phyloP scores from a whole-genome alignment of 2,888 invertebrate species.

The Diaprepes abbreviatus region DNA sequence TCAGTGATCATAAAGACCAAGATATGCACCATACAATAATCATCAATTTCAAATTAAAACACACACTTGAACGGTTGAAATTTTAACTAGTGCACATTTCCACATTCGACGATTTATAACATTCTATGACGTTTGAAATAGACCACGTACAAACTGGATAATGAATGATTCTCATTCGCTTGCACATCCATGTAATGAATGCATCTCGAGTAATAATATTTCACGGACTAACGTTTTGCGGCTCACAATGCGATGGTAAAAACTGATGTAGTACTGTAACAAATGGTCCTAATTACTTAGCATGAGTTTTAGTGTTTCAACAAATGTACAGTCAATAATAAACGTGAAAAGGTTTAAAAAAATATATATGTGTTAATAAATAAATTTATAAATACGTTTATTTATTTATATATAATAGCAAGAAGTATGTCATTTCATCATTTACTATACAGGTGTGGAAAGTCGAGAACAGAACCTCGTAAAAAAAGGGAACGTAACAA shows the following conservation, averaged over 20 bases:
- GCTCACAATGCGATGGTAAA: slow-evolving; percentile 13
- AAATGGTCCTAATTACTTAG: slow-evolving; percentile 20
- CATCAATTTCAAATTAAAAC: not conserved
- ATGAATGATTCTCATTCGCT: slow-evolving; percentile 29
- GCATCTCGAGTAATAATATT: slow-evolving; percentile 33
- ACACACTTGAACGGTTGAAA: not conserved
- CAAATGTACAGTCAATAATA: no score
- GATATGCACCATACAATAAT: no score
- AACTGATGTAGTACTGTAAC: slow-evolving; percentile 22
- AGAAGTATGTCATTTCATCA: no score
- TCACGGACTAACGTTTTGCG: slow-evolving; percentile 24
- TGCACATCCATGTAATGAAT: slow-evolving; percentile 28
- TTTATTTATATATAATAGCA: no score
- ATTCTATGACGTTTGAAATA: slow-evolving; percentile 16
- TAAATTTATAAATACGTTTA: no score
- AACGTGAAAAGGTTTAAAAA: no score
- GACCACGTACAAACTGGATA: slow-evolving; percentile 27
- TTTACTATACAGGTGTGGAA: no score
- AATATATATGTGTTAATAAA: no score
- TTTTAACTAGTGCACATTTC: slow-evolving; percentile 2
- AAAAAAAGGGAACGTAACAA: no score
- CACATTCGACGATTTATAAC: slow-evolving; percentile 11
- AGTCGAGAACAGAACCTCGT: no score
- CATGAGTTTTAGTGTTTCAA: not conserved
- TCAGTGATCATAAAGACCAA: no score